These are phyloP conservation scores for Apodemus sylvaticus DNA, from an alignment of 2,113 vertebrate species.

Conservation along the genomic window DNA sequence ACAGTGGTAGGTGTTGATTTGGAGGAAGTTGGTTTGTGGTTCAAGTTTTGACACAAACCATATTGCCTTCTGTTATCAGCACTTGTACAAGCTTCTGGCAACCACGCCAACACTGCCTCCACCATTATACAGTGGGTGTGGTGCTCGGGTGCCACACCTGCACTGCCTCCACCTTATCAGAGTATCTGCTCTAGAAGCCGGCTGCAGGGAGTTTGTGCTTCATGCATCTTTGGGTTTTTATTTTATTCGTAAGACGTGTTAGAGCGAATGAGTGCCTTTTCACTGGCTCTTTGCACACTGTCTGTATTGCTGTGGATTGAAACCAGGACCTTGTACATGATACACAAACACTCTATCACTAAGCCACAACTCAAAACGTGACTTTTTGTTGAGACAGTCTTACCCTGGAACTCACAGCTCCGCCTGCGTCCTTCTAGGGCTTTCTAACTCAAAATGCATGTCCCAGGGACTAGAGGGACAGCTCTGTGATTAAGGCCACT, in stretches of 20 bases:
- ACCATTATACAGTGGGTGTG: too few species aligned
- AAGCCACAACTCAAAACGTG: background rate
- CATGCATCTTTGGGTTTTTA: background rate
- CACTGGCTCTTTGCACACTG: background rate
- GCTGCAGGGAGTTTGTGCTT: background rate
- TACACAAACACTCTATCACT: background rate
- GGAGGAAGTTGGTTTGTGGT: background rate
- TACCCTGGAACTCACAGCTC: background rate
- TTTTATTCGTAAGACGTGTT: background rate
- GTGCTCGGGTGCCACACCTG: background rate
- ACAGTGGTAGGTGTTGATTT: background rate
- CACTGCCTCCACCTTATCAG: background rate
- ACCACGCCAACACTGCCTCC: background rate
- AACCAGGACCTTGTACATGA: background rate
- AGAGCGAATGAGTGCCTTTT: background rate
- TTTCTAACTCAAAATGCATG: background rate
- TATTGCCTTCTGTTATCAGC: background rate
- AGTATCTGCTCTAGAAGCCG: background rate
- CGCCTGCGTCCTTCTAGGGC: background rate
- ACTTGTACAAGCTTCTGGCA: background rate
- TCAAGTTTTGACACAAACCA: slow-evolving; percentile 18
- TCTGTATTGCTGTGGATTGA: background rate
- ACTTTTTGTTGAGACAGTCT: background rate
- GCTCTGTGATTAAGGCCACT: background rate
- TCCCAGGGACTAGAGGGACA: background rate